Conservation (phyloP, 2,888 invertebrate species). For the Heliconius charithonia region DNA sequence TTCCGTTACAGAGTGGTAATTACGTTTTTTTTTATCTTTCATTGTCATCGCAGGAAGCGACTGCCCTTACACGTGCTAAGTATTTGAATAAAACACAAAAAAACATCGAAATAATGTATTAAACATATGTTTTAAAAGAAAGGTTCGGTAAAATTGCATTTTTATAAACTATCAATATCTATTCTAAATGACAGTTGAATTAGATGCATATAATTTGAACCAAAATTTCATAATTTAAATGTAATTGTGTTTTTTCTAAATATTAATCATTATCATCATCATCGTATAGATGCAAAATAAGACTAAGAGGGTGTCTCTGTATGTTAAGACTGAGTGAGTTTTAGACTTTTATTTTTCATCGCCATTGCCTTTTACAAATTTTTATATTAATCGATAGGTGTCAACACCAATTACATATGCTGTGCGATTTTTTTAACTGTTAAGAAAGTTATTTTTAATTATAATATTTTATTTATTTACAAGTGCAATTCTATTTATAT, state of each 20-base stretch:
- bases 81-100: constrained; percentile 55
- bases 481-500: no score
- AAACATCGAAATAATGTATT: constrained; percentile 24
- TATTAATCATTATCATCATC: no score
- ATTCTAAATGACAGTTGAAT: background rate
- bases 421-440: background rate
- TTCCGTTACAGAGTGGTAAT: constrained; percentile 56
- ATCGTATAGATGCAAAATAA: no score
- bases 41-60: constrained; percentile 78
- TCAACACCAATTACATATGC: background rate
- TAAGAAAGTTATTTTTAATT: background rate
- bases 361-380: background rate
- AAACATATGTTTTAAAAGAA: constrained; percentile 54
- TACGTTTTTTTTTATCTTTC: constrained; percentile 61
- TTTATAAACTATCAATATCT: background rate
- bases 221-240: no score
- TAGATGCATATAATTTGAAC: background rate
- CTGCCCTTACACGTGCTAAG: constrained; percentile 67
- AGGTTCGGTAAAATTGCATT: constrained; percentile 23
- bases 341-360: no score
- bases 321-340: no score
- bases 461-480: no score
- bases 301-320: no score
- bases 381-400: background rate
- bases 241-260: no score